Base-by-base conservation (phyloP, 1,140 invertebrate genomes). In the Nixonia krombeini region DNA sequence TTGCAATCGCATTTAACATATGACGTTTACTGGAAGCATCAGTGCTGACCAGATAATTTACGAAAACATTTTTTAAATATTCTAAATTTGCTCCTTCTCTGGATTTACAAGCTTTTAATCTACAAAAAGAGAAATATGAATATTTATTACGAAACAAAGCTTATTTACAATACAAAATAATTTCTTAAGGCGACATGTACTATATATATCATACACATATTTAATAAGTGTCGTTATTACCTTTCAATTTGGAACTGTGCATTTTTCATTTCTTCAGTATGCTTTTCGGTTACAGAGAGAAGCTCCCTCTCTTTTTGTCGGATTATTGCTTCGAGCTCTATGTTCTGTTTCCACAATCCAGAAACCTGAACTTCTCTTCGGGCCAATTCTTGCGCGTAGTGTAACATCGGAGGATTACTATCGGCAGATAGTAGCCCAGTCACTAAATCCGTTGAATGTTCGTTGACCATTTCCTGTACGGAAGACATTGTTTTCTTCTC, bases 41-140 rank as follows among this genome's bases (percentile, higher is more conserved):
- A 0, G 84, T 87, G 7, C 90, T 91, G n/a, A 91, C 87, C 42
- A 96, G 86, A 76, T 91, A 96, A 62, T 92, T 92, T 12, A 94
- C 88, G 31, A 95, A 90, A 5, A 96, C 94, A 84, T 96, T 96
- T 81, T 96, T 96, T 55, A 96, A 79, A 78, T 96, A 96, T 77
- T 96, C 94, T 31, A 96, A 80, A 85, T 96, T 96, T 0, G 93
- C 93, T 6, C 93, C 92, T 82, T 95, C 93, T 13, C 93, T 84
- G 1, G 91, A 92, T 73, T 93, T 90, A 67, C 89, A 92, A 4
- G 92, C 87, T 70, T 93, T 89, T 29, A 93, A 78, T 71, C 93
- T 93, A 72, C 57, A 81, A 80, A 67, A 59, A 70, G 40, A n/a
- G n/a, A n/a, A n/a, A n/a, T n/a, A n/a, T n/a, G n/a, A n/a, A n/a